These are phyloP conservation scores for Trichechus manatus DNA, from an alignment of 2,113 vertebrate genomes.

Conservation along the genomic window DNA sequence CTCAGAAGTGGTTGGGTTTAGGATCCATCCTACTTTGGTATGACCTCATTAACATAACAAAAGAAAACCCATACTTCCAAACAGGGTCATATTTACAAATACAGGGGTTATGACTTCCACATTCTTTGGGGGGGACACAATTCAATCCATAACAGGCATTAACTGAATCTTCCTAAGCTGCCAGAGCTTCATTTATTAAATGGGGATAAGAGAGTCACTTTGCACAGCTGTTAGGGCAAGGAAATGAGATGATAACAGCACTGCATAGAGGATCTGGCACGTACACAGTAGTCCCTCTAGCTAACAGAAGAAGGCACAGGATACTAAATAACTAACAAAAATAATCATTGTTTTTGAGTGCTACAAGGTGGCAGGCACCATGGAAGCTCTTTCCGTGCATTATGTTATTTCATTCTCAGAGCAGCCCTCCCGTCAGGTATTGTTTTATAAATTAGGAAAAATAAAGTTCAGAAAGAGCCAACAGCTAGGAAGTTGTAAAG, in stretches of 20 bases:
- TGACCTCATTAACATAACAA: no score
- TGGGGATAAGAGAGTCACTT: neutral
- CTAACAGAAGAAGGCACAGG: neutral
- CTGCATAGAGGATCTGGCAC: neutral
- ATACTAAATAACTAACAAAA: neutral
- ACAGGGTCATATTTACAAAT: no score
- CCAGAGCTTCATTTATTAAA: neutral
- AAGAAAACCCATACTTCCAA: no score
- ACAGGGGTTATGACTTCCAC: no score
- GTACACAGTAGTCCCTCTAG: neutral
- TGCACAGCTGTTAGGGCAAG: neutral
- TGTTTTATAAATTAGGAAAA: neutral
- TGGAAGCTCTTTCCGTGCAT: neutral
- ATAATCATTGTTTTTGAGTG: neutral
- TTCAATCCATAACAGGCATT: no score
- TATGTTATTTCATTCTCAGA: neutral
- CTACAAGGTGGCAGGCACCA: accelerated
- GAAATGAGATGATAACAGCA: neutral
- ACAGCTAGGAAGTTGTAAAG: neutral
- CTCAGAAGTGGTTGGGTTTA: no score
- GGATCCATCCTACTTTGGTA: no score
- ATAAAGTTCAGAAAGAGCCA: neutral
- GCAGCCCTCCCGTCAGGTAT: neutral
- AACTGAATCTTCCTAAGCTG: neutral
- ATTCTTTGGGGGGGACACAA: no score